Percentiles rank a stretch among this genome's conserved stretches.
phyloP scores from a whole-genome alignment of 2,113 vertebrate species.

The Sisor rabdophorus region DNA sequence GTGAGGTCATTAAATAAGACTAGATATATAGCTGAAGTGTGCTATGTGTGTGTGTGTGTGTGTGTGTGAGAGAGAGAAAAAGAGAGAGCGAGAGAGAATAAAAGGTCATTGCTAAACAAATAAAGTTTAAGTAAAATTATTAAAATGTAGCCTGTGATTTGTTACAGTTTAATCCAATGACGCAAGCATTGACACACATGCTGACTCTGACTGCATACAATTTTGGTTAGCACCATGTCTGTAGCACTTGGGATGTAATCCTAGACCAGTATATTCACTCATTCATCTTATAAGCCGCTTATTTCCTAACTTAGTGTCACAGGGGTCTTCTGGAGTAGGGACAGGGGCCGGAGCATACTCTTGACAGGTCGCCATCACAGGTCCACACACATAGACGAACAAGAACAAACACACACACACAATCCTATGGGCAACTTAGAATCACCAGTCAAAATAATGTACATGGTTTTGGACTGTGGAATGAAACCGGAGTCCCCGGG shows the following conservation, averaged over 20 bases:
- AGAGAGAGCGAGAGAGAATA: not conserved
- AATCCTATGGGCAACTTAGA: too few species aligned
- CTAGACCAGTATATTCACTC: too few species aligned
- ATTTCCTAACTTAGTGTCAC: too few species aligned
- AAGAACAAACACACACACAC: too few species aligned
- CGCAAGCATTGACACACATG: not conserved
- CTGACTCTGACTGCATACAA: slow-evolving; percentile 11
- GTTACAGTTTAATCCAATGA: not conserved
- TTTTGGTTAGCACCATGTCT: slow-evolving; percentile 28
- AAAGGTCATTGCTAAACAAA: slow-evolving; percentile 22
- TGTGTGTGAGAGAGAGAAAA: not conserved
- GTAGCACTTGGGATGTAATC: slow-evolving; percentile 13
- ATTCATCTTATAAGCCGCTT: too few species aligned
- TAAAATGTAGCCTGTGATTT: slow-evolving; percentile 22
- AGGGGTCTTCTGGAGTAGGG: too few species aligned
- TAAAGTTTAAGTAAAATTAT: slow-evolving; percentile 5
- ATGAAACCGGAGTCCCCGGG: too few species aligned
- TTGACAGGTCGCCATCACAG: too few species aligned
- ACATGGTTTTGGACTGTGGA: too few species aligned
- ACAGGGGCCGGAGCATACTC: too few species aligned
- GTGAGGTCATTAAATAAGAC: slow-evolving; percentile 4
- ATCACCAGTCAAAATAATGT: too few species aligned
- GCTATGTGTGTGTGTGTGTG: not conserved
- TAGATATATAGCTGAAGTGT: not conserved
- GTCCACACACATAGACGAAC: too few species aligned